Base-by-base conservation (phyloP, 2,888 invertebrate species). In the Himalopsyche kuldschensis region DNA sequence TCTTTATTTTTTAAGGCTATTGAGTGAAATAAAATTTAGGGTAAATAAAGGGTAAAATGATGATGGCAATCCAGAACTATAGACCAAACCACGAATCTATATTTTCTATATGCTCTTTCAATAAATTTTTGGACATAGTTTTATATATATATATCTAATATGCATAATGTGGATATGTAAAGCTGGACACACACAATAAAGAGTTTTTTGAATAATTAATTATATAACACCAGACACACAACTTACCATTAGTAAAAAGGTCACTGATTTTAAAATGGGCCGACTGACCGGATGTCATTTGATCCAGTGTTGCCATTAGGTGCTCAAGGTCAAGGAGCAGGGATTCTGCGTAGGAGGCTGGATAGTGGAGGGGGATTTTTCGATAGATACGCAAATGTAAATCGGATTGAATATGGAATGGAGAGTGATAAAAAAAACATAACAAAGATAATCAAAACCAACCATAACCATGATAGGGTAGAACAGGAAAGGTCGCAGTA, bases 281-380 rank as follows among this genome's bases (percentile, higher is more conserved):
- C 87, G 91, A 90, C 88, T 92, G 91, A 89, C 90, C 91, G 88
- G 92, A 90, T 89, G 92, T 91, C 91, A 92, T 92, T 90, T 92
- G 92, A 89, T 92, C 92, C 89, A 92, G 89, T 88, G 92, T 92
- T 88, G 92, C 91, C 92, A 92, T 92, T 87, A 92, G 91, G 90
- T 92, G 91, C 90, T 92, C 92, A 90, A 92, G 90, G 88, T 92
- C 92, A 89, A 92, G 91, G 89, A 92, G 91, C 81, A 92, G 90
- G 89, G 92, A 90, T 90, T 92, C 92, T 87, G 92, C 92, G 88
- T 92, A 92, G 88, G 92, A 91, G 89, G 91, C 92, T 92, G 78
- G 41, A 48, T 48, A 20, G 24, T 31, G 20, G 35, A 31, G 79
- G 76, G 35, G 41, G 15, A 47, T 79, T 69, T 48, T 69, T 69